phyloP scores from a whole-genome alignment of 2,888 invertebrate genomes.

The Lasioglossum villosulum region DNA sequence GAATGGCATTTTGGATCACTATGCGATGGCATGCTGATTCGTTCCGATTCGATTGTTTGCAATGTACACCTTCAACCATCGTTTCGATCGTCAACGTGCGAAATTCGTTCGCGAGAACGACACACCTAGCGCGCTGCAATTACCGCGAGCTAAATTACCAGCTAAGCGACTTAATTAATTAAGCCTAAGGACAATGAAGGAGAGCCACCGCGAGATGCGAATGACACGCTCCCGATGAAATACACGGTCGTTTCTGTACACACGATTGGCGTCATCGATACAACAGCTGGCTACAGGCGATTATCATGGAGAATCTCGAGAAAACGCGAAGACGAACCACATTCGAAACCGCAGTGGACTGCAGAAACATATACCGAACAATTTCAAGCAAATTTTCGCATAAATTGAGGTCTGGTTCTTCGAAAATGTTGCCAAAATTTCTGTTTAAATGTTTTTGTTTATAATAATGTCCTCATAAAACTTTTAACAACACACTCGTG shows the following conservation, averaged over 20 bases:
- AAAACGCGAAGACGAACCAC: neutral
- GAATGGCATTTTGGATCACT: neutral
- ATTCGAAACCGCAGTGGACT: neutral
- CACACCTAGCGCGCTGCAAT: constrained; percentile 30
- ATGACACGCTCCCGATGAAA: constrained; percentile 17
- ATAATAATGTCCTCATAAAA: neutral
- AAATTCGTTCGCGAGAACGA: constrained; percentile 21
- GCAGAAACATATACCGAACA: neutral
- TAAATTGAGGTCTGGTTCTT: neutral
- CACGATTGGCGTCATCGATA: constrained; percentile 15
- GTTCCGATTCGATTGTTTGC: neutral
- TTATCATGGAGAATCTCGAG: neutral
- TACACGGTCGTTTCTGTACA: constrained; percentile 31
- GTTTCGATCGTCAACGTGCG: constrained; percentile 5
- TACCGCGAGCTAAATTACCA: constrained; percentile 23
- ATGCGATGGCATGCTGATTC: neutral
- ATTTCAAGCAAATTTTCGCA: neutral
- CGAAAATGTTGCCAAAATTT: neutral
- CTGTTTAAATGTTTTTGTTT: neutral
- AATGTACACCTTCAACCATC: neutral
- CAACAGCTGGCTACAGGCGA: constrained; percentile 11
- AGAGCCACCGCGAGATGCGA: constrained; percentile 16
- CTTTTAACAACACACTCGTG: neutral
- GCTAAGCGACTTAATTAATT: constrained; percentile 42
- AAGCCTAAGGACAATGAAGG: constrained; percentile 31